A percentile compares a stretch with the other conserved stretches of the same genome.
Evolutionary conservation across 2,113 vertebrate genomes (phyloP).

Genomic region (Rhinogobius similis): DNA sequence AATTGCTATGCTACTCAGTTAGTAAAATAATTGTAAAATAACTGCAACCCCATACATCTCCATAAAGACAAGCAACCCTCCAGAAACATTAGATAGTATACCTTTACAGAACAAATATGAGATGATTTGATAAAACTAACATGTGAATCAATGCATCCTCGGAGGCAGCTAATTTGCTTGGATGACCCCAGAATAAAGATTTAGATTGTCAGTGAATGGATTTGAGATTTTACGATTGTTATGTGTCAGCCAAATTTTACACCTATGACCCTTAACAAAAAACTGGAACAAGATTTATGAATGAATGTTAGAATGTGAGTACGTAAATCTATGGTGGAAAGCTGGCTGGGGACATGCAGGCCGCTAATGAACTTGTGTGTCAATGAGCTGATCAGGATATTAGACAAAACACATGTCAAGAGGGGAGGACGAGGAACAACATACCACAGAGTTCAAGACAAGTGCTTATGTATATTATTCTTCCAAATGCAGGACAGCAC

Average conservation of each 20-base stretch:
- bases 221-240: neutral
- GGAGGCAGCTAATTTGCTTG: too few relatives aligned
- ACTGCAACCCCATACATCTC: too few relatives aligned
- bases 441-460: constrained; percentile 5
- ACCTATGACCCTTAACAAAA: neutral
- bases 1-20: too few relatives aligned
- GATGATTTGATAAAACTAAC: neutral
- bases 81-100: neutral
- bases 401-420: constrained; percentile 33
- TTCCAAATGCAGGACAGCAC: neutral
- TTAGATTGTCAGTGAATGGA: neutral
- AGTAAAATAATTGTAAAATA: too few relatives aligned
- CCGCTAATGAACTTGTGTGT: constrained; percentile 42
- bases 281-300: neutral
- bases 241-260: neutral
- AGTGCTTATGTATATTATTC: neutral
- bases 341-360: constrained; percentile 13
- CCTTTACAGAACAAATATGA: neutral
- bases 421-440: neutral
- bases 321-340: constrained; percentile 25
- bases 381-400: constrained; percentile 40
- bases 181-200: neutral
- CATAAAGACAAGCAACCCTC: neutral
- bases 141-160: too few relatives aligned
- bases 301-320: constrained; percentile 8